A percentile compares a stretch with the other conserved stretches of the same genome.
phyloP scores from a whole-genome alignment of 2,113 vertebrate species.

The Archocentrus centrarchus region DNA sequence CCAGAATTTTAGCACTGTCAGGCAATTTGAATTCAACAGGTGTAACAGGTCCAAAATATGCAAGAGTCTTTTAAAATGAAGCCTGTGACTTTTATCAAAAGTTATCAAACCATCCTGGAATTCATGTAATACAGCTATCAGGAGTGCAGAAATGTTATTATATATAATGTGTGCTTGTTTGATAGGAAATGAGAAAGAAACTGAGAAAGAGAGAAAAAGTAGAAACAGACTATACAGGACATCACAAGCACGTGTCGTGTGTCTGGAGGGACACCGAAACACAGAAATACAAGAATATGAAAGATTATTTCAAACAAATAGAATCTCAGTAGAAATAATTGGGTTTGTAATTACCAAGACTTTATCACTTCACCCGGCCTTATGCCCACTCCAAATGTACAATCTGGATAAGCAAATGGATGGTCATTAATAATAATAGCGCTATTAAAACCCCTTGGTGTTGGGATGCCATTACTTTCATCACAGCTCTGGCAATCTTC shows the following conservation, averaged over 20 bases:
- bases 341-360: slow-evolving; percentile 86
- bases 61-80: slow-evolving; percentile 18
- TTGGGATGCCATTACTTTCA: slow-evolving; percentile 84
- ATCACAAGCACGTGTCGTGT: neutral
- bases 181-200: slow-evolving; percentile 20
- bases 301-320: slow-evolving; percentile 74
- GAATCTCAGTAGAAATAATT: slow-evolving; percentile 87
- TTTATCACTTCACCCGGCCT: slow-evolving; percentile 81
- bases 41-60: slow-evolving; percentile 9
- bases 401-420: slow-evolving; percentile 82
- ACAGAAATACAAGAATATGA: slow-evolving; percentile 41
- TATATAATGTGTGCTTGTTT: slow-evolving; percentile 21
- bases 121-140: neutral
- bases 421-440: slow-evolving; percentile 91
- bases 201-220: neutral
- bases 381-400: slow-evolving; percentile 73
- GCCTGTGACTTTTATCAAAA: neutral
- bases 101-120: neutral
- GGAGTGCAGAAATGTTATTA: slow-evolving; percentile 24
- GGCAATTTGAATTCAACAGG: slow-evolving; percentile 41
- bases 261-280: slow-evolving; percentile 21
- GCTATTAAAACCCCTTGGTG: slow-evolving; percentile 87
- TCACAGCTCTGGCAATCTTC: slow-evolving; percentile 80
- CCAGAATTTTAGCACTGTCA: slow-evolving; percentile 2
- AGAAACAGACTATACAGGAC: neutral